Evolutionary conservation across 2,113 vertebrate genomes (phyloP).

Genomic region (Grammomys dolichurus): DNA sequence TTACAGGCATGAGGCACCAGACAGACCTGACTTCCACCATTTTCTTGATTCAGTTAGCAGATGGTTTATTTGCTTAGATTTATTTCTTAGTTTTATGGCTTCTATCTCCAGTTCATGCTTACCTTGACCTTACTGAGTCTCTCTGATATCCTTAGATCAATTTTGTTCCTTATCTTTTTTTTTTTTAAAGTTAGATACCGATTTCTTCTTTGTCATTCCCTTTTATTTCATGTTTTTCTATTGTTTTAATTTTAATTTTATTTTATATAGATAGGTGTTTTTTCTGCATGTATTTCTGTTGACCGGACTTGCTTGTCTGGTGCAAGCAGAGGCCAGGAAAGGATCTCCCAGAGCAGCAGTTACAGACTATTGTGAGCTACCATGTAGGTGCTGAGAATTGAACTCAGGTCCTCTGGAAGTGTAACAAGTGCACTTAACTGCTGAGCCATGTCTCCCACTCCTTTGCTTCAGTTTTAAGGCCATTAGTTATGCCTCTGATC

Average conservation of each 20-base stretch:
- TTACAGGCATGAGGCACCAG: background rate
- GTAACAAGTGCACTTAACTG: background rate
- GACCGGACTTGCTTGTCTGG: background rate
- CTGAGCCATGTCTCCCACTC: background rate
- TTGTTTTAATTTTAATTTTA: background rate
- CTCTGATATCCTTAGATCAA: background rate
- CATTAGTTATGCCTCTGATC: background rate
- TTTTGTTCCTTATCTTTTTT: conserved; percentile 22
- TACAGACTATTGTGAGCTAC: background rate
- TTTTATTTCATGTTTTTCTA: background rate
- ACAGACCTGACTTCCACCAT: background rate
- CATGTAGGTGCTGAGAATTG: background rate
- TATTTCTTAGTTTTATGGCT: conserved; percentile 45
- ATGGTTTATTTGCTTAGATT: conserved; percentile 43
- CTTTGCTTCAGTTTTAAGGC: conserved; percentile 38
- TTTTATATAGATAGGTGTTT: background rate
- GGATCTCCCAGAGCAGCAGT: background rate
- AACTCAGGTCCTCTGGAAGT: background rate
- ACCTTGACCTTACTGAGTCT: conserved; percentile 42
- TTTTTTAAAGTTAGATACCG: background rate
- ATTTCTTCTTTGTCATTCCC: background rate
- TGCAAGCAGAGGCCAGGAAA: background rate
- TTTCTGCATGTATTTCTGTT: background rate
- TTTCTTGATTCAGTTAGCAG: conserved; percentile 32
- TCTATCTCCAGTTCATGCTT: conserved; percentile 61